Evolutionary conservation across 2,797 vertebrate genomes (phyloP).

Genomic region (Philypnodon macrostomus): DNA sequence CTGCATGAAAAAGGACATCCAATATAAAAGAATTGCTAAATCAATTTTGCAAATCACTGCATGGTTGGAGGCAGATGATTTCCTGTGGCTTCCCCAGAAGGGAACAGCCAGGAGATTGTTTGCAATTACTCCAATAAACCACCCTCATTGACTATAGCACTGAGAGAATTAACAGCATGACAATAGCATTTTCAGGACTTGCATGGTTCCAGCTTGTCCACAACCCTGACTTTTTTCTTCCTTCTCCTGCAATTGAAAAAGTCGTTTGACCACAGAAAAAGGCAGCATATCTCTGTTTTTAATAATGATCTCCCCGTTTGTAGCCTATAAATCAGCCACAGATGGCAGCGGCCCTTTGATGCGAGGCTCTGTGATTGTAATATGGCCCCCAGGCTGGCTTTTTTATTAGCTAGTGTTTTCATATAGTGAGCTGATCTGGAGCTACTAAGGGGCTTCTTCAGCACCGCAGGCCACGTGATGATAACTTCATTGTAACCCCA

Average conservation of each 20-base stretch:
- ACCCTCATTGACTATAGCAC: conserved; percentile 7
- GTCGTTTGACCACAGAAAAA: conserved; percentile 34
- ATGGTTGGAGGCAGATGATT: too few relatives aligned
- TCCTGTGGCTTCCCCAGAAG: conserved; percentile 4
- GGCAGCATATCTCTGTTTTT: conserved; percentile 33
- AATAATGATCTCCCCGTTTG: conserved; percentile 25
- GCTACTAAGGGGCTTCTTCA: conserved; percentile 30
- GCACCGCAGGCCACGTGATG: conserved; percentile 21
- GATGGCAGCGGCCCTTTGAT: conserved; percentile 45
- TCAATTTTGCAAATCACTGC: too few relatives aligned
- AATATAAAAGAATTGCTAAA: too few relatives aligned
- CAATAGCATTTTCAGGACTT: conserved; percentile 32
- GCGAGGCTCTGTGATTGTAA: conserved; percentile 38
- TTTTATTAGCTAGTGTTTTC: conserved; percentile 46
- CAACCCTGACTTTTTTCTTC: conserved; percentile 28
- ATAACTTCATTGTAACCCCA: conserved; percentile 29
- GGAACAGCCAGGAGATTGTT: conserved; percentile 9
- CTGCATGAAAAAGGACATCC: too few relatives aligned
- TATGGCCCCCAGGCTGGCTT: conserved; percentile 28
- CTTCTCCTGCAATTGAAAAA: conserved; percentile 18
- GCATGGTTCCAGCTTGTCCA: conserved; percentile 22
- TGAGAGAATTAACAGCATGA: conserved; percentile 18
- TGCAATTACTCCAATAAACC: not conserved
- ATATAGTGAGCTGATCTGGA: conserved; percentile 33
- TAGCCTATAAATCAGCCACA: conserved; percentile 33